Conservation (phyloP, 2,113 vertebrate species). For the Lontra canadensis region DNA sequence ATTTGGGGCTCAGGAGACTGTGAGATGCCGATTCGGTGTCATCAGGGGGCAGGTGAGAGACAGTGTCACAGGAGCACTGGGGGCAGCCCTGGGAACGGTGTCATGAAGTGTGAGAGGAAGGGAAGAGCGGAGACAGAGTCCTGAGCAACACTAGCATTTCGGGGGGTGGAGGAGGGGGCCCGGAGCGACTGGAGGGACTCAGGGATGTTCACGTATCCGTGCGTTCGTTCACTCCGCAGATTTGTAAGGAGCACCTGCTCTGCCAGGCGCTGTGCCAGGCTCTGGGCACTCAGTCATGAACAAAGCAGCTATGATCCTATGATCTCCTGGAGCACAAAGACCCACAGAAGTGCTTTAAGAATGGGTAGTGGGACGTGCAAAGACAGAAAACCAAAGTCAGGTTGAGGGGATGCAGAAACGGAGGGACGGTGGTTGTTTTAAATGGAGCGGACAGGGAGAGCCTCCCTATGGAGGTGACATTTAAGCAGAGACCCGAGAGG, state of each 20-base stretch:
- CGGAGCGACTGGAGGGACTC: not conserved
- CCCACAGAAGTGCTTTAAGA: not conserved
- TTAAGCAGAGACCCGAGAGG: not conserved
- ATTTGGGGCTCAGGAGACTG: not conserved
- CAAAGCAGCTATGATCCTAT: not conserved
- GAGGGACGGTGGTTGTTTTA: not conserved
- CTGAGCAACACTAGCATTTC: not conserved
- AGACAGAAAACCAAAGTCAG: not conserved
- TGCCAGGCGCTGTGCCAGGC: not conserved
- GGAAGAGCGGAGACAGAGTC: not conserved
- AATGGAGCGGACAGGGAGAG: not conserved
- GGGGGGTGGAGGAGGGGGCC: not conserved
- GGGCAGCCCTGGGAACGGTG: not conserved
- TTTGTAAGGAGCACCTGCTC: too few relatives aligned
- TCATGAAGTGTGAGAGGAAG: not conserved
- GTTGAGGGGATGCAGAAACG: too few relatives aligned
- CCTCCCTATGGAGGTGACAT: not conserved
- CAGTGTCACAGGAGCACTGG: fast-evolving
- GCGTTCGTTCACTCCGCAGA: not conserved
- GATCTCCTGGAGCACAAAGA: not conserved
- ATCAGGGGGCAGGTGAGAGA: not conserved
- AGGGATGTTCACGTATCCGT: too few relatives aligned
- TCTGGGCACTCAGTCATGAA: not conserved
- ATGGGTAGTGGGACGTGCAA: not conserved
- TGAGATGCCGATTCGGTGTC: too few relatives aligned